Conservation (phyloP, 2,888 invertebrate genomes). For the Prosopocoilus inquinatus region DNA sequence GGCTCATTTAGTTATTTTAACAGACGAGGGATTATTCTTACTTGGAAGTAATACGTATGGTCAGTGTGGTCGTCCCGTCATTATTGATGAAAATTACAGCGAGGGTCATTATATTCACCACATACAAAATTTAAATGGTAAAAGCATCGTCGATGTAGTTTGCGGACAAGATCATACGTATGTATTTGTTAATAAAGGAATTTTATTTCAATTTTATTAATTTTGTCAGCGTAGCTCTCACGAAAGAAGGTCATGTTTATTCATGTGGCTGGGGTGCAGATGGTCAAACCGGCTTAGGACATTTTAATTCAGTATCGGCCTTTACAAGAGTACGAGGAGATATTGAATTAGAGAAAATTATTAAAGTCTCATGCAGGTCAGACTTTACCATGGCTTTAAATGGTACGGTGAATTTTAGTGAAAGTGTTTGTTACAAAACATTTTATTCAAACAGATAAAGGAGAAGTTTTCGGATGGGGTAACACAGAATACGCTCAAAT, state of each 20-base stretch:
- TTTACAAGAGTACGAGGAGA: slow-evolving; percentile 74
- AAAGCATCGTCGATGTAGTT: slow-evolving; percentile 63
- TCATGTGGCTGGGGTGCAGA: slow-evolving; percentile 94
- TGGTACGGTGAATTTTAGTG: slow-evolving; percentile 53
- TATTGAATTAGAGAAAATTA: slow-evolving; percentile 75
- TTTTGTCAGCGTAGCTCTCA: slow-evolving; percentile 68
- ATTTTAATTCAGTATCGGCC: slow-evolving; percentile 59
- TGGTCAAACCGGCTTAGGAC: slow-evolving; percentile 87
- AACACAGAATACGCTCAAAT: slow-evolving; percentile 93
- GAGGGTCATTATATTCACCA: slow-evolving; percentile 66
- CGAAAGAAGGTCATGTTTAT: slow-evolving; percentile 76
- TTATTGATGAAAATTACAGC: slow-evolving; percentile 71
- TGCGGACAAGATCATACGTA: slow-evolving; percentile 93
- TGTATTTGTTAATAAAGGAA: slow-evolving; percentile 13
- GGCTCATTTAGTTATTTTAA: slow-evolving; percentile 80
- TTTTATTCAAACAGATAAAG: slow-evolving; percentile 62
- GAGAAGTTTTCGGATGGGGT: slow-evolving; percentile 96
- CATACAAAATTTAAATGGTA: slow-evolving; percentile 62
- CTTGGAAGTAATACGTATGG: slow-evolving; percentile 92
- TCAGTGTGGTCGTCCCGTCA: slow-evolving; percentile 84
- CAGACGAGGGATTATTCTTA: slow-evolving; percentile 74
- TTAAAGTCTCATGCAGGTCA: slow-evolving; percentile 74
- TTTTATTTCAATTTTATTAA: slow-evolving; percentile 22
- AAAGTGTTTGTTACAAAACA: slow-evolving; percentile 19
- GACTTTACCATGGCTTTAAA: slow-evolving; percentile 89